Conservation (phyloP, 2,888 invertebrate genomes). For the Pristionchus entomophagus region DNA sequence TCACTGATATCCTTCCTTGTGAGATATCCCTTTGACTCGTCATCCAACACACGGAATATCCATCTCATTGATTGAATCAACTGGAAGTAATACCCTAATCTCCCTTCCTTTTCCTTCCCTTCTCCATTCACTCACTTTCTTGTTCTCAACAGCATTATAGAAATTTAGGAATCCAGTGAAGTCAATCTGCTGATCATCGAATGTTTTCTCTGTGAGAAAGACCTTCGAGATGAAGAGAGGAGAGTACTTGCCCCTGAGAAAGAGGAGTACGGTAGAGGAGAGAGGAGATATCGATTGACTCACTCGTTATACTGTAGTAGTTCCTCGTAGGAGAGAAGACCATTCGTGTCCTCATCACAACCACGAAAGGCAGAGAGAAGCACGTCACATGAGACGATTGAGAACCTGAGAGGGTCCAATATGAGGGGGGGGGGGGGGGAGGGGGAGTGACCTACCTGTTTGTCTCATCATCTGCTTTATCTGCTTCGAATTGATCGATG, state of each 20-base stretch:
- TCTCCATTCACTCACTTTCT: neutral
- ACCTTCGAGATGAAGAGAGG: constrained; percentile 4
- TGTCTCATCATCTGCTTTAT: neutral
- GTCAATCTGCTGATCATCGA: constrained; percentile 17
- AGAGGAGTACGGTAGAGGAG: neutral
- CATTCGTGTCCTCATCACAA: neutral
- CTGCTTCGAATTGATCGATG: neutral
- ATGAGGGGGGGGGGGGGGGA: neutral
- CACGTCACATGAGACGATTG: neutral
- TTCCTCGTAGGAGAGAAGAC: constrained; percentile 3
- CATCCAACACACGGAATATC: constrained; percentile 38
- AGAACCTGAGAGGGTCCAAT: neutral
- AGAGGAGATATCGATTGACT: neutral
- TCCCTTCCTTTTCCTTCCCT: neutral
- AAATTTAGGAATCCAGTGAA: constrained; percentile 41
- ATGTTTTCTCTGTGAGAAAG: constrained; percentile 40
- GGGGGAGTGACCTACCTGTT: neutral
- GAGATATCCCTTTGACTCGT: constrained; percentile 18
- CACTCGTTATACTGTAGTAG: constrained; percentile 1
- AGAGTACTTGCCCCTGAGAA: neutral
- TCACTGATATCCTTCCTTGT: neutral
- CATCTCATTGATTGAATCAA: constrained; percentile 33
- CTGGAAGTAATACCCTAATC: neutral
- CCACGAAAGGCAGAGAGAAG: neutral
- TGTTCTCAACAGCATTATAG: constrained; percentile 34